phyloP scores from a whole-genome alignment of 2,113 vertebrate genomes.

The Nannospalax galili region DNA sequence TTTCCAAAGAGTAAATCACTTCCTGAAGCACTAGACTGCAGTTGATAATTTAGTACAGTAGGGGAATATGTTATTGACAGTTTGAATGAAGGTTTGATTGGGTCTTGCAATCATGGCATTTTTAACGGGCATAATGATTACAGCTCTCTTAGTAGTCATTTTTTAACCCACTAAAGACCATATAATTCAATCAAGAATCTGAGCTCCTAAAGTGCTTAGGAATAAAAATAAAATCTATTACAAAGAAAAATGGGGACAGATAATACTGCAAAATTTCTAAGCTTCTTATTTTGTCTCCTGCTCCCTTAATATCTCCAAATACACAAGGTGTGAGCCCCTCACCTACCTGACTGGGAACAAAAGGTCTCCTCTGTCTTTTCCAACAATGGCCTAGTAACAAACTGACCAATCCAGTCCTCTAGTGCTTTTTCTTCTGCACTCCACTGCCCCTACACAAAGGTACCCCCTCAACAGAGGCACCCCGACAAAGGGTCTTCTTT shows the following conservation, averaged over 20 bases:
- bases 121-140: not conserved
- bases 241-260: not conserved
- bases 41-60: not conserved
- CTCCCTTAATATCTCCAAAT: not conserved
- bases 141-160: not conserved
- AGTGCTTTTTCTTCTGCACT: not conserved
- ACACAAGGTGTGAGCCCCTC: not conserved
- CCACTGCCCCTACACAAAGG: not conserved
- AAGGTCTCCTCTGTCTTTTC: not conserved
- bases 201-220: not conserved
- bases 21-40: not conserved
- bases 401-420: not conserved
- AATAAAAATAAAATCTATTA: slow-evolving; percentile 47
- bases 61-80: not conserved
- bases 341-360: not conserved
- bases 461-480: not conserved
- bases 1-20: not conserved
- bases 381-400: not conserved
- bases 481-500: not conserved
- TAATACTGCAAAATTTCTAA: not conserved
- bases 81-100: not conserved
- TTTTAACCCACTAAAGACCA: not conserved
- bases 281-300: not conserved
- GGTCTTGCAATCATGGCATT: not conserved
- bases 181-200: not conserved